phyloP scores from a whole-genome alignment of 2,888 invertebrate species.

The Drepana falcataria region DNA sequence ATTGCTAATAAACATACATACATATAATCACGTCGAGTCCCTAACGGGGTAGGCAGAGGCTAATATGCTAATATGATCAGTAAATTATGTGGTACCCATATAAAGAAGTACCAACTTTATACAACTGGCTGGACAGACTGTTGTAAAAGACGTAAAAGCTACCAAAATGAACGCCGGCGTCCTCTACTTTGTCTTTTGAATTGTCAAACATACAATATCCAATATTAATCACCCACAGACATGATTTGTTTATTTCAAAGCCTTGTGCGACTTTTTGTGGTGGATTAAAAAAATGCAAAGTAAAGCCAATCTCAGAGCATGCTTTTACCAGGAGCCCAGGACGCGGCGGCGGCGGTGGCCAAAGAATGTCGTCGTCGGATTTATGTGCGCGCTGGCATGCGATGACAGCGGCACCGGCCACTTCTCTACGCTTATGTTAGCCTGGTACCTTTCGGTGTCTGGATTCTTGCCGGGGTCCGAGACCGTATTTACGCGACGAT shows the following conservation, averaged over 20 bases:
- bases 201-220: background rate
- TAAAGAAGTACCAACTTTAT: background rate
- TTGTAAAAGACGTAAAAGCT: background rate
- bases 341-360: slow-evolving; percentile 45
- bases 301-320: slow-evolving; percentile 8
- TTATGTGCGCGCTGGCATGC: slow-evolving; percentile 54
- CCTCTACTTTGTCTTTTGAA: background rate
- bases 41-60: too few species aligned
- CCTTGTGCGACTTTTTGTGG: background rate
- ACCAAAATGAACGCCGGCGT: background rate
- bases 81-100: too few species aligned
- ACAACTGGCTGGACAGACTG: background rate
- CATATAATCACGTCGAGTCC: too few species aligned
- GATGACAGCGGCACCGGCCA: slow-evolving; percentile 56
- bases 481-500: background rate
- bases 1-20: too few species aligned
- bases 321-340: slow-evolving; percentile 43
- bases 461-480: slow-evolving; percentile 22
- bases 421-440: slow-evolving; percentile 48
- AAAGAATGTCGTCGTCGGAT: slow-evolving; percentile 64
- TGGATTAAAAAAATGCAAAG: slow-evolving; percentile 6
- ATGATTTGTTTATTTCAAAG: background rate
- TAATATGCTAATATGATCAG: too few species aligned
- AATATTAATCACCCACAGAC: background rate
- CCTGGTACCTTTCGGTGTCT: slow-evolving; percentile 42